Evolutionary conservation across 2,888 invertebrate species (phyloP).

Genomic region (Chloroclystis v-ata): DNA sequence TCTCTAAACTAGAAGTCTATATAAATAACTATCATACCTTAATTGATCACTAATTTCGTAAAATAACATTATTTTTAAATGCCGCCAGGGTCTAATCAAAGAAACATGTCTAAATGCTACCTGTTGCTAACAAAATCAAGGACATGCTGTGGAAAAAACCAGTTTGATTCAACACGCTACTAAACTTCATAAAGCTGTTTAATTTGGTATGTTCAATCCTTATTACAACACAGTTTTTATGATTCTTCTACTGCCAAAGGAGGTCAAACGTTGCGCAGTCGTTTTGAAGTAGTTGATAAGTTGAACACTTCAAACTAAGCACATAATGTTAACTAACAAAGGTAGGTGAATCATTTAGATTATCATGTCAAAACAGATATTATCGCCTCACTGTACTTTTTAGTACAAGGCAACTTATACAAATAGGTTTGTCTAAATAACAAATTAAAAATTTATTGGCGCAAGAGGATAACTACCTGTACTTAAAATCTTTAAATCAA

Average conservation of each 20-base stretch:
- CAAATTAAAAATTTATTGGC: too few species aligned
- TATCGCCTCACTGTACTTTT: too few species aligned
- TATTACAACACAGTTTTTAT: conserved; percentile 10
- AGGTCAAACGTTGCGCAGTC: conserved; percentile 16
- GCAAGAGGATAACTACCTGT: too few species aligned
- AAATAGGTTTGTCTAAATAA: too few species aligned
- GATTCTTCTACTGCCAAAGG: conserved; percentile 9
- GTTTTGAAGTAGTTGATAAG: conserved; percentile 16
- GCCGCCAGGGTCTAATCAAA: neutral
- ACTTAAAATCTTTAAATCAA: too few species aligned
- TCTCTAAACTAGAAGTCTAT: too few species aligned
- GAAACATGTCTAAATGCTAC: too few species aligned
- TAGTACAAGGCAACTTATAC: too few species aligned
- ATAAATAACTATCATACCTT: too few species aligned
- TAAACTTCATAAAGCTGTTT: neutral
- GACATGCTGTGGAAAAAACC: neutral
- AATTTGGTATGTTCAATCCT: conserved; percentile 1
- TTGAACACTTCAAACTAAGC: conserved; percentile 12
- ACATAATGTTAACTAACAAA: conserved; percentile 1
- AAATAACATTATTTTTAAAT: neutral
- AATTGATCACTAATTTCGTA: too few species aligned
- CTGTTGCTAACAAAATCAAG: neutral
- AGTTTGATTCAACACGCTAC: conserved; percentile 3
- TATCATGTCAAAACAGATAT: neutral
- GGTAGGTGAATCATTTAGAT: neutral